phyloP scores from a whole-genome alignment of 2,797 vertebrate species.

The Xerus rutilus region DNA sequence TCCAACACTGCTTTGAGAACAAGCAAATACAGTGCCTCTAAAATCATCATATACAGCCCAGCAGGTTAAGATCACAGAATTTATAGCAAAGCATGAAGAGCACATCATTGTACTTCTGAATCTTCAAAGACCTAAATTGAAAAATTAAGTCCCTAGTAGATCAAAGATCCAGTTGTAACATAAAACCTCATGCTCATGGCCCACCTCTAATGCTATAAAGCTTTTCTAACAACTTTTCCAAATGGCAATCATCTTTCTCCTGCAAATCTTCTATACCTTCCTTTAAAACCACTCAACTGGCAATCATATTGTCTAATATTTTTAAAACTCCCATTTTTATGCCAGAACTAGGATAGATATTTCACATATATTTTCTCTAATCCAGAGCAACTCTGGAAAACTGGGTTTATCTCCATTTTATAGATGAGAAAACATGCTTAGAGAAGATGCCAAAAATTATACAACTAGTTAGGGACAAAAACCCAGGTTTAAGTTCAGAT shows the following conservation, averaged over 20 bases:
- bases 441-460: neutral
- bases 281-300: neutral
- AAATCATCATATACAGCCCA: neutral
- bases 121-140: conserved; percentile 8
- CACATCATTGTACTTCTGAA: neutral
- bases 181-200: neutral
- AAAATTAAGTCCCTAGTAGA: neutral
- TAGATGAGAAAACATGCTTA: neutral
- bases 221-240: conserved; percentile 41
- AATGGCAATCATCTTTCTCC: neutral
- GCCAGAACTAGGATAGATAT: neutral
- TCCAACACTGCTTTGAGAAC: neutral
- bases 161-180: neutral
- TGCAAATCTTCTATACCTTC: neutral
- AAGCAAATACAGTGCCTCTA: neutral
- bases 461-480: neutral
- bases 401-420: neutral
- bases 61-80: neutral
- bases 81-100: neutral
- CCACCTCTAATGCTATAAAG: neutral
- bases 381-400: conserved; percentile 21
- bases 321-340: neutral
- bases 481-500: neutral
- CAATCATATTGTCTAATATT: neutral
- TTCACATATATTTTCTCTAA: neutral